Base-by-base conservation (phyloP, 35 echinoderm and acorn worm species). In the Ptychodera flava region DNA sequence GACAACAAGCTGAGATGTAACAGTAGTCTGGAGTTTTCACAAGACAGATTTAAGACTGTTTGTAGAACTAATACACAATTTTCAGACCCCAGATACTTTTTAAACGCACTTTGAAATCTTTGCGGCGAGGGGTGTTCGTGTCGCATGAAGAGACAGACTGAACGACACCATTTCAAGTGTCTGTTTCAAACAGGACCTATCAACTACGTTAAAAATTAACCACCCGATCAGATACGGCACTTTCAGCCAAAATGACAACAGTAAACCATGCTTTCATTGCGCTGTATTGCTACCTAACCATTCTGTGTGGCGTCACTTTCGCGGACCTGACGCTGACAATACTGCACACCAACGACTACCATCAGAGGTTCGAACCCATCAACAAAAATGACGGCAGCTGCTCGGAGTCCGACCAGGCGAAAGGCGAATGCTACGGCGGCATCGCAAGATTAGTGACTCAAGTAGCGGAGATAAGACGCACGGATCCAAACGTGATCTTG, bases 271-370 rank as follows among this genome's bases (percentile, higher is more conserved):
- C 45, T 64, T 12, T 12, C 45, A 64, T 22, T 64, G 45, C 45
- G n/a, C n/a, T n/a, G n/a, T 64, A 12, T 22, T 64, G 45, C 45
- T 64, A 12, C 22, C 45, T 12, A 12, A 64, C 22, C 45, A 64
- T 64, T 64, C n/a, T 64, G 22, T 64, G 6, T 22, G 22, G 22
- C 45, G 45, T 77, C 6, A 22, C 27, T 31, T 64, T 64, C 76
- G 36, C 33, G 30, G 22, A 33, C 32, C 77, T 86, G 28, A 86
- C 38, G 31, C 33, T 86, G 14, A 86, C 85, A 16, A 27, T 86
- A 28, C 45, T 86, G 31, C 85, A 86, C 85, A 86, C 85, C 12
- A 86, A 86, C 33, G 85, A 86, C 64, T 86, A 75, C 36, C 76
- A 28, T 0, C 37, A 86, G 15, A 28, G 85, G 32, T 75, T 86